Base-by-base conservation (phyloP, 1,140 invertebrate genomes). In the Lysiphlebus fabarum region DNA sequence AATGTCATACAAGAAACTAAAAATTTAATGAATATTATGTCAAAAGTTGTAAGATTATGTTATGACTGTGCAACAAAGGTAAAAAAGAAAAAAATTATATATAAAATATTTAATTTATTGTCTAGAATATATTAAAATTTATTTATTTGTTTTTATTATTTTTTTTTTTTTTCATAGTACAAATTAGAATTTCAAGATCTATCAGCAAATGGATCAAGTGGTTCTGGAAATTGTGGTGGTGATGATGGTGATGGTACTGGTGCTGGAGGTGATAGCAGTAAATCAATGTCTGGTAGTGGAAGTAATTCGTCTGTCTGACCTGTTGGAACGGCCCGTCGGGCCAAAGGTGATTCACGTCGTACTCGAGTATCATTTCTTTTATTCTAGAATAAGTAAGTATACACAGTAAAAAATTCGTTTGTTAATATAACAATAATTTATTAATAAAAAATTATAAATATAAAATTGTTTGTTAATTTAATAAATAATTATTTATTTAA, bases 51-150 rank as follows among this genome's bases (percentile, higher is more conserved):
- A 55, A 96, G 95, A n/a, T 96, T 93, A 48, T 99, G 96, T 79
- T 98, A 98, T 83, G 92, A 96, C 77, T 99, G 96, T 84, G 96
- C 96, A 65, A 98, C 92, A 74, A 98, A 99, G 90, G 96, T 98
- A 84, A 86, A 36, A 26, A 26, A n/a, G n/a, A n/a, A 0, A 40
- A 40, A 40, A 40, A 40, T 8, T 3, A 3, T 1, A 40, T 11
- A 3, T 40, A 8, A 8, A n/a, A n/a, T n/a, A n/a, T n/a, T n/a
- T 40, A 8, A 7, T 40, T 40, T 40, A 7, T 40, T 40, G 6
- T 40, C 38, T 40, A 40, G 38, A 40, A 9, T 9, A 9, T 6
- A 40, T 6, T 6, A 40, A 40, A 40, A 40, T 40, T 1, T 40
- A 11, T 40, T 1, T 3, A 8, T 11, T 11, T 1, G 2, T 40